Base-by-base conservation (phyloP, 2,888 invertebrate species). In the Dione juno region DNA sequence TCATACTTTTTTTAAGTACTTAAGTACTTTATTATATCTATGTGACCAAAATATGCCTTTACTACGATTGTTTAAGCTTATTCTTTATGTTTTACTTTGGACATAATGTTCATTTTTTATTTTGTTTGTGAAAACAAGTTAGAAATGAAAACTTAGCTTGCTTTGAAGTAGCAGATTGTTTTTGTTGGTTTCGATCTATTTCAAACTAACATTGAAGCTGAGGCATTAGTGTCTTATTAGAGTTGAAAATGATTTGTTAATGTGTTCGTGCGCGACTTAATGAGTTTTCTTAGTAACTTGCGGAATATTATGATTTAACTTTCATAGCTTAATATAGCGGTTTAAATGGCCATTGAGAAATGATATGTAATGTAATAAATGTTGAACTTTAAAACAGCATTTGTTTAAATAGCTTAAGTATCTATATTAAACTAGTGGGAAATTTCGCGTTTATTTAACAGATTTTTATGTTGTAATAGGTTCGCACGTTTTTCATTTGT, bases 221-320 rank as follows among this genome's bases (percentile, higher is more conserved):
- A 37, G 37, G 37, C 37, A 57, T 57, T 61, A 61, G 45, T 45
- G 61, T 61, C 61, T 45, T 45, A 61, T 61, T 61, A 61, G n/a
- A 45, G 13, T 61, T 45, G 45, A 28, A 10, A 45, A 35, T 35
- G 14, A 61, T 61, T 61, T 11, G 35, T 35, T 61, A 16, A 45
- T 14, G 61, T 6, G 10, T 61, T 45, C 11, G 45, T 11, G 43
- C 28, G 1, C n/a, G 45, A 43, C 28, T 45, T 61, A 61, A 45
- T 28, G 61, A 45, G 7, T 61, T 28, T 43, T 61, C 61, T 61
- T 28, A 45, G 28, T 45, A 45, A 11, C 61, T 45, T 45, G 45
- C 16, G n/a, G 16, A 8, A 45, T 28, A 45, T 61, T 43, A 28
- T 10, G 11, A 28, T 61, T 43, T 61, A n/a, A 45, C 28, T 61